A percentile compares a stretch with the other conserved stretches of the same genome.
Evolutionary conservation across 2,888 invertebrate genomes (phyloP).

Genomic region (Hirtodrosophila histrioides): DNA sequence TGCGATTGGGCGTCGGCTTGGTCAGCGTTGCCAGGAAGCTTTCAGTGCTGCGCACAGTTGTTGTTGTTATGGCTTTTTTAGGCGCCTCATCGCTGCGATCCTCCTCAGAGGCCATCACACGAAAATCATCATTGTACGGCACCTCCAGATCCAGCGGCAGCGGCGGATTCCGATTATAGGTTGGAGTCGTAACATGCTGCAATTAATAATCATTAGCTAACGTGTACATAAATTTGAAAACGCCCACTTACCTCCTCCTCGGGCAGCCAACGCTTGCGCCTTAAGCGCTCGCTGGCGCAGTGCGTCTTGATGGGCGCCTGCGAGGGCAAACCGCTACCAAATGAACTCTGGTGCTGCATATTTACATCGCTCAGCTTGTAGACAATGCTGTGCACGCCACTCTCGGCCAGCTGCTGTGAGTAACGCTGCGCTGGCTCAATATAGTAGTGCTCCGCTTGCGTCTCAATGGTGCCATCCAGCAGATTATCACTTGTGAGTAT

Average conservation of each 20-base stretch:
- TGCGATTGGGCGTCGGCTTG: slow-evolving; percentile 81
- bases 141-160: slow-evolving; percentile 88
- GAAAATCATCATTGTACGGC: slow-evolving; percentile 88
- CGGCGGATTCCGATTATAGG: slow-evolving; percentile 86
- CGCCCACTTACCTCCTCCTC: slow-evolving; percentile 85
- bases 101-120: slow-evolving; percentile 84
- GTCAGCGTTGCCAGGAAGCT: slow-evolving; percentile 59
- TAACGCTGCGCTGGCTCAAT: slow-evolving; percentile 87
- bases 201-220: not conserved
- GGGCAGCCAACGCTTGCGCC: slow-evolving; percentile 88
- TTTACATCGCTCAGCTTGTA: slow-evolving; percentile 92
- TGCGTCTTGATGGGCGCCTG: slow-evolving; percentile 72
- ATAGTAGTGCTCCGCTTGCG: slow-evolving; percentile 91
- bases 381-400: slow-evolving; percentile 91
- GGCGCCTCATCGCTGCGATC: slow-evolving; percentile 58
- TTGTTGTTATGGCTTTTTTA: slow-evolving; percentile 50
- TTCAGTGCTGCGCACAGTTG: slow-evolving; percentile 66
- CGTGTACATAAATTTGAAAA: not conserved
- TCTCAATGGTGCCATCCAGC: slow-evolving; percentile 94
- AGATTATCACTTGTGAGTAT: slow-evolving; percentile 93
- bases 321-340: slow-evolving; percentile 46
- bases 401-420: slow-evolving; percentile 85
- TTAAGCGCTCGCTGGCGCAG: slow-evolving; percentile 84
- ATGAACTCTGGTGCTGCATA: slow-evolving; percentile 71
- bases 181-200: slow-evolving; percentile 59